Base-by-base conservation (phyloP, 2,888 invertebrate species). In the Falcaria lacertinaria region DNA sequence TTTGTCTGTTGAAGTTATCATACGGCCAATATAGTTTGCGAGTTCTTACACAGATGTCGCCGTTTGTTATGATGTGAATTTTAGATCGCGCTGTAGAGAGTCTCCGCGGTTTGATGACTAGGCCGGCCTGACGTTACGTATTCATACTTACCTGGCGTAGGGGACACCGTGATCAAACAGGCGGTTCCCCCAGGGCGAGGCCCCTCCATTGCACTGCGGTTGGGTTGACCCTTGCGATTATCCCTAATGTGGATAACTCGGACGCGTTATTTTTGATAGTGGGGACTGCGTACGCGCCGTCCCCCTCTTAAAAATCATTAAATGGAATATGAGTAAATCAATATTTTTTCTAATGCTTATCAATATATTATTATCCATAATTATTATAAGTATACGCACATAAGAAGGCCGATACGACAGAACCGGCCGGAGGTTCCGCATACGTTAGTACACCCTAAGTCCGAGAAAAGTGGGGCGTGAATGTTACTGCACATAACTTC, bases 111-210 rank as follows among this genome's bases (percentile, higher is more conserved):
- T 47, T 22, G 25, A 25, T 15, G 43, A 43, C 43, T 34, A 38
- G 28, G 28, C 38, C 34, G 6, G 3, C 8, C 28, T 2, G 11
- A 1, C 2, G 11, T 11, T 3, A 11, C 0, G 3, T 11, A 11
- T 11, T 15, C 54, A 54, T 54, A 51, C 54, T 54, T 54, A 54
- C 36, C 36, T 36, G 36, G 36, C 36, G 22, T 36, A 54, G 54
- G 51, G 50, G 49, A 45, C 14, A 51, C 51, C 51, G 53, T 50
- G 53, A 50, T 50, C 52, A 50, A 8, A 34, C 40, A 48, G 48
- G 50, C 48, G 50, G 53, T 53, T 50, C 50, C 50, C 52, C 52
- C 54, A 51, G 51, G 49, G 54, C 54, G 51, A 54, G 54, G 39
- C 44, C 40, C 41, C 3, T 39, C 45, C 52, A 52, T 51, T 54